Conservation (phyloP, 2,888 invertebrate species). For the Eurytoma californica region DNA sequence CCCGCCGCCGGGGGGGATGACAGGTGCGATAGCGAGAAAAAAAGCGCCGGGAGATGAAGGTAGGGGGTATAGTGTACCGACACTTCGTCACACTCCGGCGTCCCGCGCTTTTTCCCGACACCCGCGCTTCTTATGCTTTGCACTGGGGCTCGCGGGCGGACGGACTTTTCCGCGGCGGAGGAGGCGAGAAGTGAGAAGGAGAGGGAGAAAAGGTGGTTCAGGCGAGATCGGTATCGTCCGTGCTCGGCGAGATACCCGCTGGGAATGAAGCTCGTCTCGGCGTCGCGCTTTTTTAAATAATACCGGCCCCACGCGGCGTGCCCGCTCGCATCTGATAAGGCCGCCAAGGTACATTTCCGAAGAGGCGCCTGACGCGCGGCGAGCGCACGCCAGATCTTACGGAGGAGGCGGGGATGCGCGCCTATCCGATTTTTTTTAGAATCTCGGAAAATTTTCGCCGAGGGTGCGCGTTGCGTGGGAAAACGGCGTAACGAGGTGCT, state of each 20-base stretch:
- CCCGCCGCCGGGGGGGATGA: no score
- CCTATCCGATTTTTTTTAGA: neutral
- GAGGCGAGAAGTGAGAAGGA: no score
- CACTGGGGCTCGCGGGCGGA: no score
- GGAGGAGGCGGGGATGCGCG: no score
- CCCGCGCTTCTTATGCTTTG: neutral
- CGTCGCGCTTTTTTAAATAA: slow-evolving; percentile 39
- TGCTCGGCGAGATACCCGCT: slow-evolving; percentile 10
- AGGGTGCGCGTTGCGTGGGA: neutral
- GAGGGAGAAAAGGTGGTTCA: no score
- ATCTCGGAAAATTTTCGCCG: neutral
- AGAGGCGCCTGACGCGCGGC: neutral
- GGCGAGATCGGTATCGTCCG: slow-evolving; percentile 1
- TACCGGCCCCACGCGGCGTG: slow-evolving; percentile 33
- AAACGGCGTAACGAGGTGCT: no score
- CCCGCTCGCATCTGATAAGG: slow-evolving; percentile 29
- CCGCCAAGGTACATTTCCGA: slow-evolving; percentile 42
- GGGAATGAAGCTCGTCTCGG: slow-evolving; percentile 38
- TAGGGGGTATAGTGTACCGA: no score
- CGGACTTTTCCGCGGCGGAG: neutral
- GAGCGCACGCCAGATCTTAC: neutral
- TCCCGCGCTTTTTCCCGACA: neutral
- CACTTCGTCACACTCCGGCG: neutral
- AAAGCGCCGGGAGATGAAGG: no score
- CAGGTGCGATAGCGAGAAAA: no score